These are phyloP conservation scores for Papilio helenus DNA, from an alignment of 1,140 invertebrate genomes.

Conservation along the genomic window DNA sequence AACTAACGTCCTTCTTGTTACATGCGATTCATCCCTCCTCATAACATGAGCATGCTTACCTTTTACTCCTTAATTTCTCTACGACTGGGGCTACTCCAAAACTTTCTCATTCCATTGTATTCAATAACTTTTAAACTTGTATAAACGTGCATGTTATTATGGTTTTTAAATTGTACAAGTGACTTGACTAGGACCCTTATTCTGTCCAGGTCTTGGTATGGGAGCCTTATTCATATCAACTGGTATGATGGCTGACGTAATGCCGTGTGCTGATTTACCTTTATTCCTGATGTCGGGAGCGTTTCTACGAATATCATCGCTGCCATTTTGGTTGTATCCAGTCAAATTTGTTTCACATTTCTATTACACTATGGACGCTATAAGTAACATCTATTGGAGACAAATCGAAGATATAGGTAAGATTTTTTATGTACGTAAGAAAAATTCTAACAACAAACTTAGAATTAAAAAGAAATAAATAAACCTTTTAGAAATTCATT, in stretches of 20 bases:
- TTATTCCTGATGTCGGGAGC: constrained; percentile 75
- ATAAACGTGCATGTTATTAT: too few species aligned
- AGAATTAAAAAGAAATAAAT: too few species aligned
- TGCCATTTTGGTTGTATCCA: constrained; percentile 80
- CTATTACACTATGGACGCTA: constrained; percentile 84
- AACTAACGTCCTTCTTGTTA: too few species aligned
- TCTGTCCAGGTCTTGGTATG: constrained; percentile 72
- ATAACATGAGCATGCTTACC: too few species aligned
- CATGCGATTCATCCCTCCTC: too few species aligned
- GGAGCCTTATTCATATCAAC: constrained; percentile 66
- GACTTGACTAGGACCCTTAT: not conserved
- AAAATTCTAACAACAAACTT: not conserved
- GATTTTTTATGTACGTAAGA: constrained; percentile 28
- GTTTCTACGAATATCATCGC: constrained; percentile 63
- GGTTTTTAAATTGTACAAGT: too few species aligned
- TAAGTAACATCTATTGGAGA: constrained; percentile 85
- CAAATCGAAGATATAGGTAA: constrained; percentile 83
- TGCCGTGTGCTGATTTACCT: constrained; percentile 68
- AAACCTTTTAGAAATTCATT: too few species aligned
- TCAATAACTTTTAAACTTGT: too few species aligned
- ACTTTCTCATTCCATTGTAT: too few species aligned
- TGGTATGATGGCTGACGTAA: constrained; percentile 67
- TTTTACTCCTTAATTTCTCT: too few species aligned
- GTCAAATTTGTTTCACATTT: constrained; percentile 85
- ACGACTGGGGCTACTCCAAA: too few species aligned